Percentiles rank a stretch among this genome's conserved stretches.
Evolutionary conservation across 2,113 vertebrate genomes (phyloP).

Genomic region (Nanorana parkeri): DNA sequence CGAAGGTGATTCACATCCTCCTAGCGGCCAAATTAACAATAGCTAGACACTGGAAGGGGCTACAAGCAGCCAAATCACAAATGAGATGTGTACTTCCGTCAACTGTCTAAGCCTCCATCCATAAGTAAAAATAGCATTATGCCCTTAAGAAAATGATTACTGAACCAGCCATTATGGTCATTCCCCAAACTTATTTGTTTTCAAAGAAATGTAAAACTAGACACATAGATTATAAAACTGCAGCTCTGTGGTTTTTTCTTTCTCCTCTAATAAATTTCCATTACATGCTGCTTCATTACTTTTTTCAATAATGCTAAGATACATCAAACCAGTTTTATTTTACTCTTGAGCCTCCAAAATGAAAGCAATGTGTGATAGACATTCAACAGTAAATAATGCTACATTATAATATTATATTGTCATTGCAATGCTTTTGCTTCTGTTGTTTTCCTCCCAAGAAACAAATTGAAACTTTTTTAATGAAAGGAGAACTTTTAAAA

Average conservation of each 20-base stretch:
- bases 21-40: no score
- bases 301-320: conserved; percentile 36
- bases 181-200: conserved; percentile 37
- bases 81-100: neutral
- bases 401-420: conserved; percentile 21
- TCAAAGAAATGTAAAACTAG: conserved; percentile 44
- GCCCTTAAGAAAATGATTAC: conserved; percentile 1
- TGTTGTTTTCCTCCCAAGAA: conserved; percentile 10
- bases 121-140: conserved; percentile 24
- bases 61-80: conserved; percentile 28
- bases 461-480: conserved; percentile 6
- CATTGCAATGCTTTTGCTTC: neutral
- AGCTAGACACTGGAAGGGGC: no score
- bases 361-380: conserved; percentile 27
- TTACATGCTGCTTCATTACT: conserved; percentile 46
- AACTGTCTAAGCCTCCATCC: neutral
- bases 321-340: conserved; percentile 41
- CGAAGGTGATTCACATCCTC: no score
- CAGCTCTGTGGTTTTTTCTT: neutral
- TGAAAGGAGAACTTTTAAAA: neutral
- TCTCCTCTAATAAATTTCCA: conserved; percentile 36
- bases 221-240: conserved; percentile 38
- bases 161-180: conserved; percentile 25
- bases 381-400: conserved; percentile 31
- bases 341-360: conserved; percentile 31